These are phyloP conservation scores for Torymus auratus DNA, from an alignment of 2,888 invertebrate genomes.

Conservation along the genomic window DNA sequence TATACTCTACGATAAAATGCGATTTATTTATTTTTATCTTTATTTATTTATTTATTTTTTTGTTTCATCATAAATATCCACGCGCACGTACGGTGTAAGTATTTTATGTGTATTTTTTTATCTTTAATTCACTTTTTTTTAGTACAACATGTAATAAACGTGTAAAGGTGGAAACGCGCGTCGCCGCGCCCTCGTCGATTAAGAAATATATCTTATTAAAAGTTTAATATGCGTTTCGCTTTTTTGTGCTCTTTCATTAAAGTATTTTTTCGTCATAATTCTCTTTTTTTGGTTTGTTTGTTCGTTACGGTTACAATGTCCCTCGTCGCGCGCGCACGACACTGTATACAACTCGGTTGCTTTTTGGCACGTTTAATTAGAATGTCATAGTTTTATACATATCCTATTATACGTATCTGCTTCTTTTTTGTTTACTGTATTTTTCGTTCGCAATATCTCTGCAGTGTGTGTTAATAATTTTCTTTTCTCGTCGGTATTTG, in stretches of 20 bases:
- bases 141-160: conserved; percentile 49
- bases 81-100: conserved; percentile 14
- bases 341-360: too few relatives aligned
- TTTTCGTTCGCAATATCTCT: conserved; percentile 68
- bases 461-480: conserved; percentile 67
- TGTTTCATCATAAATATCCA: conserved; percentile 20
- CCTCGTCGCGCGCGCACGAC: neutral
- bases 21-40: neutral
- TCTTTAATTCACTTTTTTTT: neutral
- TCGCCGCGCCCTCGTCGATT: neutral
- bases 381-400: conserved; percentile 66
- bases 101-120: too few relatives aligned
- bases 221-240: neutral
- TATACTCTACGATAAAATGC: neutral
- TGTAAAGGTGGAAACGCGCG: conserved; percentile 50
- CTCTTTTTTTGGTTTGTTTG: conserved; percentile 20
- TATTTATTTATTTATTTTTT: too few relatives aligned
- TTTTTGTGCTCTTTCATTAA: neutral
- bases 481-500: conserved; percentile 7
- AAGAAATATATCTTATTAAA: conserved; percentile 39
- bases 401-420: neutral
- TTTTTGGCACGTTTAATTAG: conserved; percentile 75
- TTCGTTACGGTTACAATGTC: conserved; percentile 5
- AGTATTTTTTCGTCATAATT: neutral
- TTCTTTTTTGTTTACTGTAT: neutral